Percentiles rank a stretch among this genome's conserved stretches.
These are phyloP conservation scores for Mormyrus hasselquistii DNA, from an alignment of 2,797 vertebrate genomes.

Conservation along the genomic window DNA sequence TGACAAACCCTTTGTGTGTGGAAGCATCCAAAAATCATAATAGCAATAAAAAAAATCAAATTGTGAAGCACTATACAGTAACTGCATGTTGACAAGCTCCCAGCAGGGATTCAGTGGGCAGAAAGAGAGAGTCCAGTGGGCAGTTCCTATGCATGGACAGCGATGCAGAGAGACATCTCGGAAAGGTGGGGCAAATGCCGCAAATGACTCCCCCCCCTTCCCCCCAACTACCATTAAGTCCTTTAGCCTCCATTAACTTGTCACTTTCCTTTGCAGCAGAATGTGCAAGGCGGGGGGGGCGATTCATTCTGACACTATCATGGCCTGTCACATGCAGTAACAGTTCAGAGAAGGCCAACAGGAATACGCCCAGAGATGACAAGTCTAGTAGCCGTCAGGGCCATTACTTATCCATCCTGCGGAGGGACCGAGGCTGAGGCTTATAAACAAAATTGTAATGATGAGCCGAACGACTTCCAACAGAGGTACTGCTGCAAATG, in stretches of 20 bases:
- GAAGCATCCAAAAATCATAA: background rate
- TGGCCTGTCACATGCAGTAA: constrained; percentile 58
- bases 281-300: constrained; percentile 41
- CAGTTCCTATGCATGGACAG: constrained; percentile 27
- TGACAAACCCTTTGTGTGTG: background rate
- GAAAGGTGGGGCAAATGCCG: constrained; percentile 43
- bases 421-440: constrained; percentile 33
- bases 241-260: constrained; percentile 66
- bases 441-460: constrained; percentile 41
- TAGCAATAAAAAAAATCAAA: background rate
- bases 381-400: constrained; percentile 53
- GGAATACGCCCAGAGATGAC: constrained; percentile 56
- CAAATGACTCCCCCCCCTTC: constrained; percentile 35
- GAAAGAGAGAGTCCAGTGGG: constrained; percentile 6
- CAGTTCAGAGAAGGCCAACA: constrained; percentile 48
- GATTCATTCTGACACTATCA: constrained; percentile 63
- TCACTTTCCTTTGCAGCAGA: constrained; percentile 57
- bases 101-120: background rate
- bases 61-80: background rate
- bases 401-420: constrained; percentile 48
- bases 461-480: constrained; percentile 46
- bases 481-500: constrained; percentile 23
- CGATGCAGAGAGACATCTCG: constrained; percentile 41
- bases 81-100: background rate
- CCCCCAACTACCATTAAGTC: constrained; percentile 52